A percentile compares a stretch with the other conserved stretches of the same genome.
phyloP scores from a whole-genome alignment of 2,113 vertebrate species.

The Setophaga coronata region DNA sequence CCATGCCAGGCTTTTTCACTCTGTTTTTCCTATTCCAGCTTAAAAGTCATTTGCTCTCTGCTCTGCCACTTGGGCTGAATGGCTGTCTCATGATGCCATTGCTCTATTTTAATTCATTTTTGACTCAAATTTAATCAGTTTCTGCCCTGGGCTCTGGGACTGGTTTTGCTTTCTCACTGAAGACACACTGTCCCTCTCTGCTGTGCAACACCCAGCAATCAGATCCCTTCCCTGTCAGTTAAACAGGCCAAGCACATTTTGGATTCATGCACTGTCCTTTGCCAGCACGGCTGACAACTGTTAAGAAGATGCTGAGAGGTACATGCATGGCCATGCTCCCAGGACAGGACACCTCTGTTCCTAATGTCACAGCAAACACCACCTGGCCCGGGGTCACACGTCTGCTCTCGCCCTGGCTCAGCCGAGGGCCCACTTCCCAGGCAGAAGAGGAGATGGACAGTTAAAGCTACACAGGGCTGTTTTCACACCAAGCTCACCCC shows the following conservation, averaged over 20 bases:
- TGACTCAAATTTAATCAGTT: background rate
- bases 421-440: background rate
- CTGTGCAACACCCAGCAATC: background rate
- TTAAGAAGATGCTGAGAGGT: background rate
- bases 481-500: background rate
- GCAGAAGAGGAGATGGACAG: background rate
- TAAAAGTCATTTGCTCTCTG: background rate
- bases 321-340: background rate
- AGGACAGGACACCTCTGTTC: background rate
- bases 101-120: background rate
- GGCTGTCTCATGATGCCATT: background rate
- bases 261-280: background rate
- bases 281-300: background rate
- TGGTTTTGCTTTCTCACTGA: background rate
- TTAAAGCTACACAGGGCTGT: background rate
- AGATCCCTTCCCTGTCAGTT: background rate
- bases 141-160: background rate
- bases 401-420: background rate
- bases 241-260: background rate
- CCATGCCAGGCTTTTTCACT: background rate
- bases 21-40: background rate
- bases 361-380: background rate
- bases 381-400: accelerated
- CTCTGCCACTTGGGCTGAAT: background rate
- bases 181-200: background rate